A percentile compares a stretch with the other conserved stretches of the same genome.
Conservation (phyloP, 1,140 invertebrate species). For the Cherax quadricarinatus region DNA sequence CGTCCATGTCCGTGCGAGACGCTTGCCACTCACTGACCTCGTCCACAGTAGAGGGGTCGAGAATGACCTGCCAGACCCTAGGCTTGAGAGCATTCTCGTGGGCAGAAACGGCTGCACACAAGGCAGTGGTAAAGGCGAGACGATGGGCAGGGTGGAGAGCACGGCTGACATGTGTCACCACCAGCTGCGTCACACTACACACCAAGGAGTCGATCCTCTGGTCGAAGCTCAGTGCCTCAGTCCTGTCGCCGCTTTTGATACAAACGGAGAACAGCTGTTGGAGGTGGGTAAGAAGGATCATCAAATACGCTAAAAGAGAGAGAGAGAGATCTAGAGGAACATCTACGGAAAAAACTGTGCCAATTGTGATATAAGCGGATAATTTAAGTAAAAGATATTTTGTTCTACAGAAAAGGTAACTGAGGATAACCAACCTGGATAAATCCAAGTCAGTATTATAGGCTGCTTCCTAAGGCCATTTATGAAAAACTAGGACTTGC, state of each 20-base stretch:
- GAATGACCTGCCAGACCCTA: constrained; percentile 37
- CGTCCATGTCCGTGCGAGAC: too few relatives aligned
- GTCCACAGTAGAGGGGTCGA: constrained; percentile 25
- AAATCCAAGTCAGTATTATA: too few relatives aligned
- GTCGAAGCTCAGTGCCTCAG: constrained; percentile 69
- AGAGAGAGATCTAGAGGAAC: not conserved
- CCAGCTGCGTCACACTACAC: constrained; percentile 54
- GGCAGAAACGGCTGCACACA: constrained; percentile 48
- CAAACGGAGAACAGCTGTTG: constrained; percentile 51
- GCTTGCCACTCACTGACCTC: constrained; percentile 23
- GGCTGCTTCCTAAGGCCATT: too few relatives aligned
- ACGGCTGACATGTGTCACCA: constrained; percentile 65
- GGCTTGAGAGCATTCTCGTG: constrained; percentile 35
- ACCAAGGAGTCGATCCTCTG: constrained; percentile 69
- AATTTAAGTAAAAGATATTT: too few relatives aligned
- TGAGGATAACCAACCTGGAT: too few relatives aligned
- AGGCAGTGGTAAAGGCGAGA: constrained; percentile 60
- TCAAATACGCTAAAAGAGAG: not conserved
- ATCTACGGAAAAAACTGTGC: too few relatives aligned
- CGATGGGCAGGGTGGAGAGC: constrained; percentile 58
- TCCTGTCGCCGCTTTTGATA: constrained; percentile 52
- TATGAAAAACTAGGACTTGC: too few relatives aligned
- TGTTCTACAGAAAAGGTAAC: too few relatives aligned
- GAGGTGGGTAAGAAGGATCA: not conserved
- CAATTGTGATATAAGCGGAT: too few relatives aligned